Conservation (phyloP, 2,113 vertebrate genomes). For the Pleuronectes platessa region DNA sequence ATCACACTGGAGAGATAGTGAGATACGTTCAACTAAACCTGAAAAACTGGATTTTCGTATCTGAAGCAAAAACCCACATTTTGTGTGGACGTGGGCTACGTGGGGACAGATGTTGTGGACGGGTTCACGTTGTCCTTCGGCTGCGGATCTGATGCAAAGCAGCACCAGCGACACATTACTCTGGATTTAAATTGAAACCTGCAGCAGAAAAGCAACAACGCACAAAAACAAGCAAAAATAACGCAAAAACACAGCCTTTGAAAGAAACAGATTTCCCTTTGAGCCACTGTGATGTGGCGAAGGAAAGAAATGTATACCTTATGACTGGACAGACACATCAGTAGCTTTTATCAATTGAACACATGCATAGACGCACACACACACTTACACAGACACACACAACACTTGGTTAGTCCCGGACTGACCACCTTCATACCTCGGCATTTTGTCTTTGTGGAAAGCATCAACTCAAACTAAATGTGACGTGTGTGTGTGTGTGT, state of each 20-base stretch:
- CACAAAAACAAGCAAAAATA: conserved; percentile 14
- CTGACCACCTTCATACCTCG: conserved; percentile 4
- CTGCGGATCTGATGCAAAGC: conserved; percentile 18
- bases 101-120: conserved; percentile 21
- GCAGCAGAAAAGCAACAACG: conserved; percentile 24
- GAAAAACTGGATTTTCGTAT: conserved; percentile 4
- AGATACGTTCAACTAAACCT: conserved; percentile 38
- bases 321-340: conserved; percentile 62
- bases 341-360: conserved; percentile 66
- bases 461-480: conserved; percentile 39
- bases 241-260: background rate
- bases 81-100: conserved; percentile 1
- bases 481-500: conserved; percentile 4
- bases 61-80: conserved; percentile 1
- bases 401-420: conserved; percentile 7
- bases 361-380: conserved; percentile 10
- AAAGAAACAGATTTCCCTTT: conserved; percentile 28
- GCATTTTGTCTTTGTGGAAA: conserved; percentile 45
- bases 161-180: conserved; percentile 9
- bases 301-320: conserved; percentile 16
- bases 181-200: conserved; percentile 21
- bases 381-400: conserved; percentile 9
- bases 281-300: conserved; percentile 25
- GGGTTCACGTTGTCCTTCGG: conserved; percentile 37
- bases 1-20: conserved; percentile 30